These are phyloP conservation scores for Catalaphyllia jardinei DNA, from an alignment of 64 coral and sea anemone genomes.

Conservation along the genomic window DNA sequence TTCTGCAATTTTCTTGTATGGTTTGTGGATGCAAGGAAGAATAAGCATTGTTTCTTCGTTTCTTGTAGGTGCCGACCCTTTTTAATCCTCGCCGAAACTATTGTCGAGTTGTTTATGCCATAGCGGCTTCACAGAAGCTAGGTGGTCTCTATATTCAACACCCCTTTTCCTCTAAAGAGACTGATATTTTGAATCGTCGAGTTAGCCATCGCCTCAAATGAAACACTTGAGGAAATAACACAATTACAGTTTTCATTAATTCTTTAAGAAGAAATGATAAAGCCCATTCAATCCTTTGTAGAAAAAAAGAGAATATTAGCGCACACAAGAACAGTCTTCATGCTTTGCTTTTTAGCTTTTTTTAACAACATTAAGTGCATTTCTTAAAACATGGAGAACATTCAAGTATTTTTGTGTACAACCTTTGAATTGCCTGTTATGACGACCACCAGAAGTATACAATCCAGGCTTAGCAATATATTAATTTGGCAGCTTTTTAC, in stretches of 20 bases:
- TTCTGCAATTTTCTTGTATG: background rate
- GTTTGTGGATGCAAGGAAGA: background rate
- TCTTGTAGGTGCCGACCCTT: background rate
- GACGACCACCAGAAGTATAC: background rate
- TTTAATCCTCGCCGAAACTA: background rate
- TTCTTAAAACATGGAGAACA: background rate
- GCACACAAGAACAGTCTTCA: background rate
- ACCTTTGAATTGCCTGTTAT: background rate
- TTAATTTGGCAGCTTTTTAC: background rate
- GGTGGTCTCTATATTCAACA: background rate
- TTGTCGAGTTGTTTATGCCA: background rate
- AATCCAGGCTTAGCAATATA: background rate
- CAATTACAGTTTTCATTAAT: conserved; percentile 7
- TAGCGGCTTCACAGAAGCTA: conserved; percentile 16
- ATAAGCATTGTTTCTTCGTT: background rate
- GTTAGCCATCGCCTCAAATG: background rate
- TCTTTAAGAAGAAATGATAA: conserved; percentile 1
- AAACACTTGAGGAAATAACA: conserved; percentile 2
- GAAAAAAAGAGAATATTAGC: background rate
- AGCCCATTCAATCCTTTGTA: background rate
- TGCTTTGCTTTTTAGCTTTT: background rate
- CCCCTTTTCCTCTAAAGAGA: background rate
- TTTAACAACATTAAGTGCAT: background rate
- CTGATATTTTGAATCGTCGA: background rate
- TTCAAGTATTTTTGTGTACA: conserved; percentile 1